Percentiles rank a stretch among this genome's conserved stretches.
Evolutionary conservation across 1,140 invertebrate genomes (phyloP).

Genomic region (Nymphalis io): DNA sequence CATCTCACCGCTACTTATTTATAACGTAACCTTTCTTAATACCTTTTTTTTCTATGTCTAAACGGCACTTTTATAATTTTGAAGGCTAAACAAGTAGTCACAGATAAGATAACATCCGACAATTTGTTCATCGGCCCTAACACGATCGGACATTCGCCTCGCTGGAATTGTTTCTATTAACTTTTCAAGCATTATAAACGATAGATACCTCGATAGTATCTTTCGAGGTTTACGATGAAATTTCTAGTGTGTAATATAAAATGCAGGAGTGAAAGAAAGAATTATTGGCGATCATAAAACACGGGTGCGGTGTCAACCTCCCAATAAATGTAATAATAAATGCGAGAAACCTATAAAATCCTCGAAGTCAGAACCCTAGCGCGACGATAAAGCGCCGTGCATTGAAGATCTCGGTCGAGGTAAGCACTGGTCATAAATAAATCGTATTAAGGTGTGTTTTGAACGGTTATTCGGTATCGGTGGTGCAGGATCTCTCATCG

Average conservation of each 20-base stretch:
- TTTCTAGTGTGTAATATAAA: constrained; percentile 52
- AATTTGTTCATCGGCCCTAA: constrained; percentile 57
- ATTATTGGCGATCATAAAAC: constrained; percentile 70
- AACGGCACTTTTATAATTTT: constrained; percentile 72
- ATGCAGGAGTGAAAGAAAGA: constrained; percentile 63
- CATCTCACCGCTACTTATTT: constrained; percentile 72
- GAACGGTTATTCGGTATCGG: constrained; percentile 59
- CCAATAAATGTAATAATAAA: constrained; percentile 68
- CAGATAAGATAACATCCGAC: constrained; percentile 67
- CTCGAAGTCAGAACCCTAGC: constrained; percentile 49
- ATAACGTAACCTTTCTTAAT: constrained; percentile 64
- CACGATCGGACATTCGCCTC: constrained; percentile 45
- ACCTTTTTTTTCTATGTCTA: constrained; percentile 65
- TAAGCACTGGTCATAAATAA: constrained; percentile 71
- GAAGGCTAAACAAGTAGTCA: constrained; percentile 69
- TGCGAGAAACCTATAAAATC: constrained; percentile 65
- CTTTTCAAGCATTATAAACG: constrained; percentile 39
- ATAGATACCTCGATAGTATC: constrained; percentile 34
- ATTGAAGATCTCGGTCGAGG: constrained; percentile 42
- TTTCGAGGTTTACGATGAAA: constrained; percentile 52
- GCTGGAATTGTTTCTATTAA: constrained; percentile 44
- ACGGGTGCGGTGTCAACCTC: constrained; percentile 62
- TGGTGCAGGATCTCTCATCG: constrained; percentile 53
- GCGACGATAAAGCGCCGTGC: constrained; percentile 51
- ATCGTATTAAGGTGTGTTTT: constrained; percentile 72